phyloP scores from a whole-genome alignment of 2,888 invertebrate species.

The Cephus nigrinus region DNA sequence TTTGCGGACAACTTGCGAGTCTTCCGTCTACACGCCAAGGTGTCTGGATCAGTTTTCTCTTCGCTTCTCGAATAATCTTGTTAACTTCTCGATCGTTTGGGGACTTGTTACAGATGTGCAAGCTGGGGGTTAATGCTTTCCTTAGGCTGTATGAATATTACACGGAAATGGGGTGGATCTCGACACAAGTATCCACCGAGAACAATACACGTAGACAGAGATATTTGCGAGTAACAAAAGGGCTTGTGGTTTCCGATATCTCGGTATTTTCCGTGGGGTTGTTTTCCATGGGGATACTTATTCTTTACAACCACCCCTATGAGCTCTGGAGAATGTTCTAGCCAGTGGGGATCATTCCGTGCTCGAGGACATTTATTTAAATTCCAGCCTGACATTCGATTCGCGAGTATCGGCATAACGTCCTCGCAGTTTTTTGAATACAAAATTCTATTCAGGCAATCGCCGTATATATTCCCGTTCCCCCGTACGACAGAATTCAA shows the following conservation, averaged over 20 bases:
- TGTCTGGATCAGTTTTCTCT: not conserved
- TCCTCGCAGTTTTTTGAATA: conserved; percentile 24
- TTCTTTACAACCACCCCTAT: not conserved
- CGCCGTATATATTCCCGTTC: not conserved
- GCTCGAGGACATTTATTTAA: conserved; percentile 43
- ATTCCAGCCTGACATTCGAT: conserved; percentile 53
- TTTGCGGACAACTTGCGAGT: not conserved
- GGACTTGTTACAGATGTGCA: not conserved
- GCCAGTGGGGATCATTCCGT: conserved; percentile 12
- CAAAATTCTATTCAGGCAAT: conserved; percentile 13
- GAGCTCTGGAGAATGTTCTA: not conserved
- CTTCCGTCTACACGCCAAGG: not conserved
- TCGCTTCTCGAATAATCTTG: not conserved
- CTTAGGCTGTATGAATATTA: not conserved
- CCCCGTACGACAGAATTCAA: not conserved
- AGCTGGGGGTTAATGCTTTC: not conserved
- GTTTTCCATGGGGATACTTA: not conserved
- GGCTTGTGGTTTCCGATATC: not conserved
- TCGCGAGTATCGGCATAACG: conserved; percentile 39
- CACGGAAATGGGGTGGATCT: not conserved
- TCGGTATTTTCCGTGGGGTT: not conserved
- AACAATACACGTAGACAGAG: not conserved
- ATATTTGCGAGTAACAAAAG: not conserved
- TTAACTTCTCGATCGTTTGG: not conserved
- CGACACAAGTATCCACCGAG: not conserved